Evolutionary conservation across 2,797 vertebrate genomes (phyloP).

Genomic region (Coendou prehensilis): DNA sequence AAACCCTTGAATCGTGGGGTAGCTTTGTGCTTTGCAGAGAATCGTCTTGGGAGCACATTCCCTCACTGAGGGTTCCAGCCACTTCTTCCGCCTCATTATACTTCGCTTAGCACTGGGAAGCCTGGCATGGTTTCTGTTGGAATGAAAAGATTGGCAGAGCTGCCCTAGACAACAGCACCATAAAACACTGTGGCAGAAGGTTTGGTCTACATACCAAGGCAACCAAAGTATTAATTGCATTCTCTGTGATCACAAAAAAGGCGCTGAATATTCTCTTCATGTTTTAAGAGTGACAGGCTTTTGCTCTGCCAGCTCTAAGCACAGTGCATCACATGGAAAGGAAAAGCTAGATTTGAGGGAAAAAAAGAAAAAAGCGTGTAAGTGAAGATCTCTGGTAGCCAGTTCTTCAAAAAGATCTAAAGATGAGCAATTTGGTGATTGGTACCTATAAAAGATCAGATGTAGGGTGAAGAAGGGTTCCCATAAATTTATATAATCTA

Average conservation of each 20-base stretch:
- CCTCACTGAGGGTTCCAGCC: background rate
- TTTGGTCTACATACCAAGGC: conserved; percentile 80
- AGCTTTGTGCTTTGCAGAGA: background rate
- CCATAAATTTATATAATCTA: background rate
- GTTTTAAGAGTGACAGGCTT: conserved; percentile 74
- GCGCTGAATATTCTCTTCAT: conserved; percentile 59
- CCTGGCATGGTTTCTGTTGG: conserved; percentile 58
- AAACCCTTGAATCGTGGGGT: background rate
- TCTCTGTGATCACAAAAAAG: conserved; percentile 43
- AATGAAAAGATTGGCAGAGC: conserved; percentile 80
- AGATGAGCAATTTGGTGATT: background rate
- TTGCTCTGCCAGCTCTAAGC: background rate
- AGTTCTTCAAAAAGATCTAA: background rate
- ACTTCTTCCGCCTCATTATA: conserved; percentile 61
- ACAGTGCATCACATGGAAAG: background rate
- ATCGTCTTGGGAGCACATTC: background rate
- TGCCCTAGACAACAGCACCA: conserved; percentile 18
- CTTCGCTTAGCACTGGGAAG: conserved; percentile 36
- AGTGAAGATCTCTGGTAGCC: background rate
- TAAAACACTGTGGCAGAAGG: conserved; percentile 66
- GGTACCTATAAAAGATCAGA: background rate
- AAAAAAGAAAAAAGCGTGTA: background rate
- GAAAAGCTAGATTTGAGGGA: background rate
- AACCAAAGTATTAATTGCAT: conserved; percentile 64
- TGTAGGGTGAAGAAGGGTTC: background rate